Conservation (phyloP, 2,888 invertebrate species). For the Clistopyga incitator region DNA sequence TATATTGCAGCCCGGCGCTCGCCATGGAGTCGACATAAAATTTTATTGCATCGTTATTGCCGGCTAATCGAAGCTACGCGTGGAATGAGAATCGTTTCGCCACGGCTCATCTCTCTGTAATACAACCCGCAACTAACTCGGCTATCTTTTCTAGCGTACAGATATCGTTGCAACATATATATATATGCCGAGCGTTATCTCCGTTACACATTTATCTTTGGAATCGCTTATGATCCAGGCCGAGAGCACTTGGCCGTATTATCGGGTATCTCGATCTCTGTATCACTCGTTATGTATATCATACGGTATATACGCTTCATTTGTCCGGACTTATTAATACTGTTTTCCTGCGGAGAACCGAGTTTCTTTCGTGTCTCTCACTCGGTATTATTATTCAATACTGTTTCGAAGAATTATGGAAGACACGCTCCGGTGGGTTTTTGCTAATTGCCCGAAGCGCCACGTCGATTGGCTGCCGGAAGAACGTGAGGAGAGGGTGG, state of each 20-base stretch:
- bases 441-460: background rate
- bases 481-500: background rate
- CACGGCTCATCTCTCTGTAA: conserved; percentile 59
- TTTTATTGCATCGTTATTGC: conserved; percentile 77
- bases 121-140: conserved; percentile 37
- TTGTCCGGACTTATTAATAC: conserved; percentile 62
- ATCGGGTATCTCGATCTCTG: conserved; percentile 56
- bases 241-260: conserved; percentile 38
- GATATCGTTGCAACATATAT: conserved; percentile 8
- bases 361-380: conserved; percentile 10
- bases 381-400: conserved; percentile 1
- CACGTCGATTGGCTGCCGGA: conserved; percentile 26
- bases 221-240: conserved; percentile 60
- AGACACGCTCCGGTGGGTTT: background rate
- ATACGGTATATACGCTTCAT: conserved; percentile 53
- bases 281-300: conserved; percentile 61
- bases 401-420: background rate
- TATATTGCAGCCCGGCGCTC: conserved; percentile 35
- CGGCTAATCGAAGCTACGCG: conserved; percentile 76
- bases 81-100: conserved; percentile 74
- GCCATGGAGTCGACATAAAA: conserved; percentile 73
- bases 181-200: conserved; percentile 31
- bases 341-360: conserved; percentile 7
- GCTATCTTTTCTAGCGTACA: conserved; percentile 23
- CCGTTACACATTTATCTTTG: conserved; percentile 61